Evolutionary conservation across 2,797 vertebrate species (phyloP).

Genomic region (Phoebastria nigripes): DNA sequence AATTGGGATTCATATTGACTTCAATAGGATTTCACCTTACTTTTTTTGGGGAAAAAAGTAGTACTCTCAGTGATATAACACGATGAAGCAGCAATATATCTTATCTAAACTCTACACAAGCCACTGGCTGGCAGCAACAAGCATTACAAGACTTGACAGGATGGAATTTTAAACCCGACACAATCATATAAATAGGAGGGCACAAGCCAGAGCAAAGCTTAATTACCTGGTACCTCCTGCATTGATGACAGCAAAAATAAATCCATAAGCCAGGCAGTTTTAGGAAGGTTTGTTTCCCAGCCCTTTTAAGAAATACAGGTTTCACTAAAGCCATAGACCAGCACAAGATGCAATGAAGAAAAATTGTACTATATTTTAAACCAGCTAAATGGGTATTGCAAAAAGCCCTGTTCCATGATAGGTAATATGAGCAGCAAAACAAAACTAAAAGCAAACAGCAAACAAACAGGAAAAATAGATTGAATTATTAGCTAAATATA

Average conservation of each 20-base stretch:
- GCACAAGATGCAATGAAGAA: not conserved
- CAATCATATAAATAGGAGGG: slow-evolving; percentile 43
- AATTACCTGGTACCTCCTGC: slow-evolving; percentile 45
- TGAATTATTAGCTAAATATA: not conserved
- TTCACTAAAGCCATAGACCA: not conserved
- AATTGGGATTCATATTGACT: not conserved
- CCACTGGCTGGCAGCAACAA: slow-evolving; percentile 14
- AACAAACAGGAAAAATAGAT: not conserved
- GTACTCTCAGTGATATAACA: not conserved
- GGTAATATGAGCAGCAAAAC: not conserved
- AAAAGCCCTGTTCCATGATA: not conserved
- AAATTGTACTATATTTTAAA: not conserved
- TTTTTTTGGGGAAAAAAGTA: not conserved
- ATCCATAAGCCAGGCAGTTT: slow-evolving; percentile 26
- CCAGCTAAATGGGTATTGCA: not conserved
- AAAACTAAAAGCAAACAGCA: not conserved
- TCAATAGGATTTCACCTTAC: not conserved
- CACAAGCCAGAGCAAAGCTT: slow-evolving; percentile 23
- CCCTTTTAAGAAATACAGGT: not conserved
- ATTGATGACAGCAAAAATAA: slow-evolving; percentile 42
- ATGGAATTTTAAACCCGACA: slow-evolving; percentile 57
- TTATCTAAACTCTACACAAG: slow-evolving; percentile 30
- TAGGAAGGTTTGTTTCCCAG: not conserved
- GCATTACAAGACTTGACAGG: slow-evolving; percentile 33
- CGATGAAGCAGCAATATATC: not conserved